phyloP scores from a whole-genome alignment of 2,888 invertebrate species.

The Dasysyrphus tricinctus region DNA sequence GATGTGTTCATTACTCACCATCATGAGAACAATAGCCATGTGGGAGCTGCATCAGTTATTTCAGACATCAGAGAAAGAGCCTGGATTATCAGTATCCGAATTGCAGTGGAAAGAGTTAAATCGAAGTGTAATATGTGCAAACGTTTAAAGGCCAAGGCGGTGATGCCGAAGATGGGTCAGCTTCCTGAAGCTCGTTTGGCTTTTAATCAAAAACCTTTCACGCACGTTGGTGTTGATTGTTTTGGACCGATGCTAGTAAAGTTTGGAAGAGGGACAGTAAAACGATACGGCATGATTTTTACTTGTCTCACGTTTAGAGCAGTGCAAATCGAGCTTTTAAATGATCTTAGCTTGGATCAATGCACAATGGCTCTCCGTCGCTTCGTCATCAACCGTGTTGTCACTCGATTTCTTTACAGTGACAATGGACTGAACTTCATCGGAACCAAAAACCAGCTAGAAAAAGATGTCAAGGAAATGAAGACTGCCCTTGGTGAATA shows the following conservation, averaged over 20 bases:
- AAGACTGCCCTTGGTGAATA: background rate
- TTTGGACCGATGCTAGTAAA: background rate
- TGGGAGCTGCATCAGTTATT: background rate
- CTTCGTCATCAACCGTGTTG: constrained; percentile 19
- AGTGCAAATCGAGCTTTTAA: constrained; percentile 34
- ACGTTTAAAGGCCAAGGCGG: too few species aligned
- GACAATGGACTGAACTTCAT: constrained; percentile 33
- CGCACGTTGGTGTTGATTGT: background rate
- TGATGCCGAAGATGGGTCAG: too few species aligned
- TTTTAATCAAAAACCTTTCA: too few species aligned
- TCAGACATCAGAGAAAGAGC: too few species aligned
- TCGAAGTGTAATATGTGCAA: too few species aligned
- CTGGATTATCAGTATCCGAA: too few species aligned
- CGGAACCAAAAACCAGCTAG: constrained; percentile 15
- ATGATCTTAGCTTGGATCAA: constrained; percentile 3
- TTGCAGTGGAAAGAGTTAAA: too few species aligned
- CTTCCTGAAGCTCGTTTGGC: too few species aligned
- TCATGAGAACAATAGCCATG: background rate
- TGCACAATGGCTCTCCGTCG: constrained; percentile 22
- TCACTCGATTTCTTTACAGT: constrained; percentile 11
- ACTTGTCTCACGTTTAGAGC: background rate
- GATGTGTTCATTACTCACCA: background rate
- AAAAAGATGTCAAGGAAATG: constrained; percentile 25
- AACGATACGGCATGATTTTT: background rate
- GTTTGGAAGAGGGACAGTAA: background rate